These are phyloP conservation scores for Mylabris sibirica DNA, from an alignment of 2,888 invertebrate genomes.

Conservation along the genomic window DNA sequence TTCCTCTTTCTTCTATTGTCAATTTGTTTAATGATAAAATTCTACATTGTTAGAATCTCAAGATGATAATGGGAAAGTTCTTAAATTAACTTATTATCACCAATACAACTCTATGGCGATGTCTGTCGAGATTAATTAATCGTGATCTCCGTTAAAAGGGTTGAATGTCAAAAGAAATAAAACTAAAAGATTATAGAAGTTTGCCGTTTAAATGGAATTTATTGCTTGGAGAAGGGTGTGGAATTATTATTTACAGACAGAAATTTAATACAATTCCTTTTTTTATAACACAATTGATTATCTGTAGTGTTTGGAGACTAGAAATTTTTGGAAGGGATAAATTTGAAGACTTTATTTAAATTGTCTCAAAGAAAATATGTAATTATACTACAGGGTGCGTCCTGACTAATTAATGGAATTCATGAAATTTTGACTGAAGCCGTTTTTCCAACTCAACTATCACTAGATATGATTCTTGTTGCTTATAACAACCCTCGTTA, in stretches of 20 bases:
- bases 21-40: not conserved
- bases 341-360: too few species aligned
- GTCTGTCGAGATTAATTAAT: not conserved
- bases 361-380: too few species aligned
- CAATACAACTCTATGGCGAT: not conserved
- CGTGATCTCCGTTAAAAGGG: not conserved
- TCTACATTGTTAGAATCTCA: not conserved
- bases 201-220: not conserved
- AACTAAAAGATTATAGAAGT: not conserved
- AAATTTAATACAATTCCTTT: not conserved
- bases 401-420: too few species aligned
- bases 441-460: too few species aligned
- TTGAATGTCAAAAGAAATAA: conserved; percentile 1
- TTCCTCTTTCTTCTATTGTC: not conserved
- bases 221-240: not conserved
- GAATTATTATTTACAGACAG: not conserved
- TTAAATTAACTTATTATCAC: not conserved
- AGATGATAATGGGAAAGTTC: not conserved
- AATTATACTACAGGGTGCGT: too few species aligned
- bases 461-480: too few species aligned
- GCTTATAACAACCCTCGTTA: too few species aligned
- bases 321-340: not conserved
- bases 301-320: not conserved
- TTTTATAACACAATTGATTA: not conserved
- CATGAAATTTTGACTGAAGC: too few species aligned